These are phyloP conservation scores for Fundulus diaphanus DNA, from an alignment of 2,797 vertebrate species.

Conservation along the genomic window DNA sequence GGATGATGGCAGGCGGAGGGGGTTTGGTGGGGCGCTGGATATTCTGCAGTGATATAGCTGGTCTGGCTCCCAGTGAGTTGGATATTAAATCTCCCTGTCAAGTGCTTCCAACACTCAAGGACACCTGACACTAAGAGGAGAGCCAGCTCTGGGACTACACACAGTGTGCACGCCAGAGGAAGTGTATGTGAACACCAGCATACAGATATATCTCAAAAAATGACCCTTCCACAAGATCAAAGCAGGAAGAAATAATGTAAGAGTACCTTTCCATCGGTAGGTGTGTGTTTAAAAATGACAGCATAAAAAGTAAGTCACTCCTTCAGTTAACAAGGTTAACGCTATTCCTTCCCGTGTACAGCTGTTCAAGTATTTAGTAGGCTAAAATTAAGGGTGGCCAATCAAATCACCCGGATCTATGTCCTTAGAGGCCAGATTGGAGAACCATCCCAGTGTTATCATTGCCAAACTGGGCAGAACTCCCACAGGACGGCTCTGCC, in stretches of 20 bases:
- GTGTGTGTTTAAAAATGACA: constrained; percentile 21
- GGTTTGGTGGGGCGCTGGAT: constrained; percentile 54
- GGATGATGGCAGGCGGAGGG: constrained; percentile 72
- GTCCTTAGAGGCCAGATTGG: constrained; percentile 88
- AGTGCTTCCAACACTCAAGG: constrained; percentile 89
- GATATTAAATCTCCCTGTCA: constrained; percentile 94
- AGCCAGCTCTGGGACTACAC: constrained; percentile 62
- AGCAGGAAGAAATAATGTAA: constrained; percentile 9
- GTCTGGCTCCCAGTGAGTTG: constrained; percentile 86
- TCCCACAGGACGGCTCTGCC: constrained; percentile 74
- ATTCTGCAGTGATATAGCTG: constrained; percentile 89
- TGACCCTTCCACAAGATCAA: constrained; percentile 30
- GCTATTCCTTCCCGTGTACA: constrained; percentile 32
- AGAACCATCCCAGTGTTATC: constrained; percentile 83
- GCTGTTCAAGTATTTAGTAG: constrained; percentile 55
- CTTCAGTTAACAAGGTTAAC: constrained; percentile 50
- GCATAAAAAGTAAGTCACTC: constrained; percentile 35
- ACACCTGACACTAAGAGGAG: constrained; percentile 84
- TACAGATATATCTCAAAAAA: constrained; percentile 14
- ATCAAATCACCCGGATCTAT: constrained; percentile 90
- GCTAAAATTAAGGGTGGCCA: constrained; percentile 74
- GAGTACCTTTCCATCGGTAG: background rate
- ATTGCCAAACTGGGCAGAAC: constrained; percentile 63
- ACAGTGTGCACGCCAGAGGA: constrained; percentile 39
- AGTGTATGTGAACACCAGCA: constrained; percentile 16